Conservation (phyloP, 2,888 invertebrate species). For the Tetranychus truncatus region DNA sequence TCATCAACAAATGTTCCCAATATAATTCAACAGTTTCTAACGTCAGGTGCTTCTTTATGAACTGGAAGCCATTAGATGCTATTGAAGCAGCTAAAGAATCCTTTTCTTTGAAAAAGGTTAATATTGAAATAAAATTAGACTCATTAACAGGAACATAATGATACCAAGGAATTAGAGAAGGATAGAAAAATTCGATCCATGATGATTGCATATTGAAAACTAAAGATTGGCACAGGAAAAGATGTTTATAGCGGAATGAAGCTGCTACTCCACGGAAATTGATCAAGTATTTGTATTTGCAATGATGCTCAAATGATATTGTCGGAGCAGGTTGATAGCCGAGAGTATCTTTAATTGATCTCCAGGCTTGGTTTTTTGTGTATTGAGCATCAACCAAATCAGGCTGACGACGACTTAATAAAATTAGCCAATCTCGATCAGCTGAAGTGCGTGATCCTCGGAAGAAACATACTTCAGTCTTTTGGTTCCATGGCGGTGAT, state of each 20-base stretch:
- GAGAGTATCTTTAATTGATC: constrained; percentile 68
- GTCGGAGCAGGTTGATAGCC: constrained; percentile 62
- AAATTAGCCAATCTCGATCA: constrained; percentile 68
- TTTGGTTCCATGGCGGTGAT: constrained; percentile 50
- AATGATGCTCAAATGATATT: constrained; percentile 73
- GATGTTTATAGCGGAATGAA: constrained; percentile 85
- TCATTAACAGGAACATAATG: constrained; percentile 75
- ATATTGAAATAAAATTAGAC: constrained; percentile 45
- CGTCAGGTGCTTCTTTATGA: constrained; percentile 62
- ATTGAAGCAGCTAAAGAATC: constrained; percentile 56
- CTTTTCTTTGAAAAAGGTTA: constrained; percentile 37
- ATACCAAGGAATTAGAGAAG: constrained; percentile 73
- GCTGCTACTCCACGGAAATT: constrained; percentile 94
- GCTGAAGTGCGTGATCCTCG: constrained; percentile 80
- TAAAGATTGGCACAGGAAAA: constrained; percentile 74
- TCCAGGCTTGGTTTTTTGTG: constrained; percentile 97
- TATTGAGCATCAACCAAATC: constrained; percentile 74
- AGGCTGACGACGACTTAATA: constrained; percentile 42
- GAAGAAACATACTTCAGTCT: constrained; percentile 52
- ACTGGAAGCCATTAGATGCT: constrained; percentile 56
- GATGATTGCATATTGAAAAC: constrained; percentile 85
- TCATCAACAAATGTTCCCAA: constrained; percentile 56
- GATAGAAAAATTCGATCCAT: constrained; percentile 89
- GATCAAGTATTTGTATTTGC: constrained; percentile 59
- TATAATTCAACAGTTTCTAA: constrained; percentile 67